Evolutionary conservation across 1,140 invertebrate species (phyloP), one percentile per base, ranked within the genome.

Genomic region (Saccostrea echinata): DNA sequence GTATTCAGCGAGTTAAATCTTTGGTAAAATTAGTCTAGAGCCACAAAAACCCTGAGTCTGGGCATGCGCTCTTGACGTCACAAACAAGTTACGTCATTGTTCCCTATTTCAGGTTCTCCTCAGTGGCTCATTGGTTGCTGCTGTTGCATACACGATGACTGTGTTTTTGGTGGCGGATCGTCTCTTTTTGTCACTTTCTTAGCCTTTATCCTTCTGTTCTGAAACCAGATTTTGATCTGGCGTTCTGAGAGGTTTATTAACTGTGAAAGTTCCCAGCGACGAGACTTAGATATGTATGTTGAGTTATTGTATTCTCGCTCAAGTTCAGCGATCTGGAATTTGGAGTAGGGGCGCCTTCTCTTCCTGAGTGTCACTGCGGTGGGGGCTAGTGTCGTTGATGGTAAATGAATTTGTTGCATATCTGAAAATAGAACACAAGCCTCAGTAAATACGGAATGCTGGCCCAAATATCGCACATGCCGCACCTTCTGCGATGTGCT

Each of bases 121-220:
- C 91, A 91, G 86, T 91, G 89, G 86, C 84, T 71, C 85, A 91
- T 91, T 6, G 87, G 53, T 52, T 82, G 86, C 55, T 87, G 86
- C 30, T 89, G 88, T 24, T 84, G 68, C 88, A 89, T 89, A 61
- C 88, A 89, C 30, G 88, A 55, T 83, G 71, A 84, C 55, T 87
- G 88, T 30, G 88, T 71, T 86, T 89, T 89, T 27, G 84, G 88
- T 27, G 88, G 88, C 71, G 90, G 84, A 51, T 93, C 93, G 81
- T 94, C 93, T 83, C 92, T 81, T 90, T 94, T 94, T 84, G 90
- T 90, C 13, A 94, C 89, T 90, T 94, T 94, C 89, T 99, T 99
- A 97, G 98, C 99, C 95, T 99, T 99, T 30, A 98, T 98, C 24
- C 98, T 96, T 6, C 98, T 96, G 93, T 99, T 99, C 96, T 99